Evolutionary conservation across 2,113 vertebrate genomes (phyloP), one percentile per base, ranked within the genome.

Genomic region (Orthonyx spaldingii): DNA sequence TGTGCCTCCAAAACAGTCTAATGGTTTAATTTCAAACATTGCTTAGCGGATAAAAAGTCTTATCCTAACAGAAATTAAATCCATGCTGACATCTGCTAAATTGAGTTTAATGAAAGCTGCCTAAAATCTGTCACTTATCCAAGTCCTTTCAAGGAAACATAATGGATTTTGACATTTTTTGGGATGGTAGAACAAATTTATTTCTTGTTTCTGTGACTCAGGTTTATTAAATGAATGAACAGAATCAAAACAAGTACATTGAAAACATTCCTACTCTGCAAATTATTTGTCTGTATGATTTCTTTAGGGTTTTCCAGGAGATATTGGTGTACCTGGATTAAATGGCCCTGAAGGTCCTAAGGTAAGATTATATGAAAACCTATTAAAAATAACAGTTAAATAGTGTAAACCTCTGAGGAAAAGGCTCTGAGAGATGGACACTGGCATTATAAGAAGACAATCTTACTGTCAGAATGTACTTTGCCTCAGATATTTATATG

Each of bases 261-360:
- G 47, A 81, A 90, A 90, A 70, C 15, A 37, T 86, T 90, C 70
- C 64, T 87, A 37, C 18, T 21, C 27, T 71, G 32, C 64, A 83
- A 84, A 72, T 84, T 4, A 77, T 74, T 91, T 84, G 30, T 84
- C 70, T 87, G 19, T 93, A 14, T 94, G 75, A 69, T 89, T 84
- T 97, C 72, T 84, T 63, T 93, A 99, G 99, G 99, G 99, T 55
- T 99, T 99, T 98, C 99, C 99, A 68, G 99, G 99, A 89, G 99
- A 99, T 96, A 99, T 99, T 95, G 99, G 99, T 46, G 82, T 98
- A 71, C 99, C 99, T 93, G 99, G 99, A 76, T 98, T 98, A 27
- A 99, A 99, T 39, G 99, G 99, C 82, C 99, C 98, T 61, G 98
- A 98, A 94, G 99, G 99, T 97, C 98, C 97, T 94, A 99, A 99